Base-by-base conservation (phyloP, 2,113 vertebrate genomes). In the Bostrychus sinensis region DNA sequence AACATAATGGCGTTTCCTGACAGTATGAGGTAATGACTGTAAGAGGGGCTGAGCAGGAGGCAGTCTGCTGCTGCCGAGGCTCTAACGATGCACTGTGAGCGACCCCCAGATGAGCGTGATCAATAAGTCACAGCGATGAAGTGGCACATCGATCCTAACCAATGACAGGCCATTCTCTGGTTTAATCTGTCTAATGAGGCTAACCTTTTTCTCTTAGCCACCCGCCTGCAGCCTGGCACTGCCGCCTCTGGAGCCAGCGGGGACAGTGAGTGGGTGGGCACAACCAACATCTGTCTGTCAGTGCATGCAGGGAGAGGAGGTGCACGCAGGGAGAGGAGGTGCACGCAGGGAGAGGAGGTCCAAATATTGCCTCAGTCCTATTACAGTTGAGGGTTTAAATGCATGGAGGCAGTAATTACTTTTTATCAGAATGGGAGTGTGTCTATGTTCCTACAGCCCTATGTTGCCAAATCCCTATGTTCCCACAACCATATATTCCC, bases 131-230 rank as follows among this genome's bases (percentile, higher is more conserved):
- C 85, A 70, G 84, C 87, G 84, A 89, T 91, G 89, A 91, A 92
- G 90, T 91, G 86, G 85, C 84, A 80, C 86, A 92, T 92, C 75
- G 87, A 92, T 92, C 91, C 41, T 84, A 53, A 68, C 77, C 86
- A 83, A 89, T 84, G 89, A 89, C 88, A 83, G 86, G 78, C 85
- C 89, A 90, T 90, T 92, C 88, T 90, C 85, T 88, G 84, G 86
- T 91, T 92, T 92, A 90, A 92, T 92, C 88, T 88, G 84, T 88
- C 85, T 91, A 91, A 93, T 89, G 89, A 91, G 85, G 55, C 57
- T 87, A 89, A 88, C 88, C 89, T 91, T 91, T 87, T 88, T 80
- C 72, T 84, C 82, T 81, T 59, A 82, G 77, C 78, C 79, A 73
- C 69, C 75, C 78, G 75, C 81, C 75, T 75, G 70, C 58, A 66